A percentile compares a stretch with the other conserved stretches of the same genome.
phyloP scores from a whole-genome alignment of 2,113 vertebrate genomes.

The Sinocyclocheilus rhinocerous region DNA sequence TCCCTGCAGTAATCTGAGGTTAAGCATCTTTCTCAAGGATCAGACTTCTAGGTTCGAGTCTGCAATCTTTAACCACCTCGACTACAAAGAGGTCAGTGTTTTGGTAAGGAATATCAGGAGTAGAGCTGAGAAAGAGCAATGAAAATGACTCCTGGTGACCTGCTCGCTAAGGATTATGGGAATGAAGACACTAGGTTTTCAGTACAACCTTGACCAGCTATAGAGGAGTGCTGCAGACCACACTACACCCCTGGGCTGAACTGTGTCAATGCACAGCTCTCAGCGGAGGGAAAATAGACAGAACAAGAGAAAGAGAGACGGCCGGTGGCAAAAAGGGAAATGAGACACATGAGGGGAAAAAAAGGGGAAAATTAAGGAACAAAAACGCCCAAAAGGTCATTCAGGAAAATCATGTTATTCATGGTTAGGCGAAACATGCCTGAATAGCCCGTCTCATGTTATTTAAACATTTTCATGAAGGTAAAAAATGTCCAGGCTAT shows the following conservation, averaged over 20 bases:
- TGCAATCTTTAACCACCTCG: not conserved
- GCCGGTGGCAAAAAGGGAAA: constrained; percentile 68
- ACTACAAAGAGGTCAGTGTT: not conserved
- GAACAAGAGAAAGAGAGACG: constrained; percentile 10
- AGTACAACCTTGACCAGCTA: constrained; percentile 73
- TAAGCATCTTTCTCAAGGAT: not conserved
- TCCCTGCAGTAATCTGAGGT: too few species aligned
- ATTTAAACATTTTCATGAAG: not conserved
- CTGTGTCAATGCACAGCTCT: constrained; percentile 63
- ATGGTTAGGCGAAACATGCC: not conserved
- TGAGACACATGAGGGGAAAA: not conserved
- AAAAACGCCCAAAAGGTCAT: constrained; percentile 3
- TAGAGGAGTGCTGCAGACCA: constrained; percentile 51
- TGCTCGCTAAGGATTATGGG: constrained; percentile 53
- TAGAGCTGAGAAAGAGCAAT: not conserved
- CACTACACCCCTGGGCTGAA: constrained; percentile 69
- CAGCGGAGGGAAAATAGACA: not conserved
- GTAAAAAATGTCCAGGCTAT: not conserved
- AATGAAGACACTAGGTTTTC: constrained; percentile 60
- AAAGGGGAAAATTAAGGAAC: not conserved
- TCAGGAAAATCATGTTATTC: not conserved
- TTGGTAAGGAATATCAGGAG: not conserved
- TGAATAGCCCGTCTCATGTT: not conserved
- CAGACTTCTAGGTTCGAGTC: not conserved
- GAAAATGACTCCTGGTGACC: constrained; percentile 56